These are phyloP conservation scores for Chlamydotis undulata DNA, from an alignment of 2,113 vertebrate species.

Conservation along the genomic window DNA sequence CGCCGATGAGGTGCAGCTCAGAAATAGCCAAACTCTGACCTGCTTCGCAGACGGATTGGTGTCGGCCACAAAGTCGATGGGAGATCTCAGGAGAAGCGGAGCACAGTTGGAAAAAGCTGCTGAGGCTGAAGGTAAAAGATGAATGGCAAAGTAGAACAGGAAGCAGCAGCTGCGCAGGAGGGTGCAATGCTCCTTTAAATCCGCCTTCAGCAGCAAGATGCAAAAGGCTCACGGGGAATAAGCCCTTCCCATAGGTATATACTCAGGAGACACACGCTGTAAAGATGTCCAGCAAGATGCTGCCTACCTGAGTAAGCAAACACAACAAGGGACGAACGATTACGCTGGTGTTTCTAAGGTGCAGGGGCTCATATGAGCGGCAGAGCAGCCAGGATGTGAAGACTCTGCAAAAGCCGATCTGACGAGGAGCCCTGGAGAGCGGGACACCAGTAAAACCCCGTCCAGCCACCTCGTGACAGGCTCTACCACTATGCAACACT, in stretches of 20 bases:
- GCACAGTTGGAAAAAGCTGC: background rate
- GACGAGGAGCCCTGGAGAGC: background rate
- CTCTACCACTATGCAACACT: background rate
- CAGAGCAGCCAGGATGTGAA: rapidly evolving
- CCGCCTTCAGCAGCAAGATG: background rate
- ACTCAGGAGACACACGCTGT: background rate
- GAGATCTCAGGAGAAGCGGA: background rate
- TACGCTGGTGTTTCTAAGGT: background rate
- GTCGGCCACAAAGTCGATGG: rapidly evolving
- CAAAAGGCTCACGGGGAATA: background rate
- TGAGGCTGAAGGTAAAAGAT: background rate
- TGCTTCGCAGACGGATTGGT: rapidly evolving
- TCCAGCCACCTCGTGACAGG: background rate
- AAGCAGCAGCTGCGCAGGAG: background rate
- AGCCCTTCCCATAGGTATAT: background rate
- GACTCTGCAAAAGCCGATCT: background rate
- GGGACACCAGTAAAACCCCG: background rate
- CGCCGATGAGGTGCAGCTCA: rapidly evolving
- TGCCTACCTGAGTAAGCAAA: background rate
- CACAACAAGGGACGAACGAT: background rate
- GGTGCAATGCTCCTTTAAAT: background rate
- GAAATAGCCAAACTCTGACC: background rate
- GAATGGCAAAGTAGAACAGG: rapidly evolving
- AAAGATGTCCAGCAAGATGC: background rate
- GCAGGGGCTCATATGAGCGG: background rate